Conservation (phyloP, 2,113 vertebrate species). For the Syngnathus scovelli region DNA sequence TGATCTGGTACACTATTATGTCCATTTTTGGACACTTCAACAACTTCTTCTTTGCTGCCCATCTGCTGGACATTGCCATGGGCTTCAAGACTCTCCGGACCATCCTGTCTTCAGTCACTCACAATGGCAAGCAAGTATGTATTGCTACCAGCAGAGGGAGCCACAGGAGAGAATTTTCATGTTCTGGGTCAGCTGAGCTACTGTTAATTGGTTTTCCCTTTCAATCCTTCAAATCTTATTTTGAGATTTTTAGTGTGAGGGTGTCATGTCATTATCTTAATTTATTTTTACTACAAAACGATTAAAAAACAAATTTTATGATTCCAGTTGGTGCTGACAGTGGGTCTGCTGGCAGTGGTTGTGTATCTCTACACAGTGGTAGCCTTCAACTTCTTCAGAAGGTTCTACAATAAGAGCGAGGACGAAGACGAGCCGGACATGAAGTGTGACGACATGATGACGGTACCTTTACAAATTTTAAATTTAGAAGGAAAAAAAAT, state of each 20-base stretch:
- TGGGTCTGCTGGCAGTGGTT: slow-evolving; percentile 91
- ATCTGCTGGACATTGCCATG: slow-evolving; percentile 96
- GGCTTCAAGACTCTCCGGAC: slow-evolving; percentile 92
- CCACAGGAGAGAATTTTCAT: background rate
- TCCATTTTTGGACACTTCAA: slow-evolving; percentile 96
- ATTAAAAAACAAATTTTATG: background rate
- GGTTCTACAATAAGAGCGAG: slow-evolving; percentile 98
- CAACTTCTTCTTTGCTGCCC: slow-evolving; percentile 98
- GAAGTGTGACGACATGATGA: slow-evolving; percentile 99
- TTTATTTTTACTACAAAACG: no score
- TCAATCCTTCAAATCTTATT: background rate
- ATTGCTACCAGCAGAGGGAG: slow-evolving; percentile 1
- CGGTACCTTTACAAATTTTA: slow-evolving; percentile 59
- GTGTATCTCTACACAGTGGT: slow-evolving; percentile 97
- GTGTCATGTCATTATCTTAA: no score
- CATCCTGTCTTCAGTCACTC: slow-evolving; percentile 94
- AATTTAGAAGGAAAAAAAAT: background rate
- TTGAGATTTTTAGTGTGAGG: background rate
- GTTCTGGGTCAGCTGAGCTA: background rate
- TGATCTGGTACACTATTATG: slow-evolving; percentile 95
- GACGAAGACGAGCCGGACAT: slow-evolving; percentile 94
- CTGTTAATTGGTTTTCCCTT: background rate
- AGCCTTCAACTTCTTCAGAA: slow-evolving; percentile 98
- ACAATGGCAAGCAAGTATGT: slow-evolving; percentile 95
- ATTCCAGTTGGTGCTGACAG: slow-evolving; percentile 83